Evolutionary conservation across 2,797 vertebrate species (phyloP).

Genomic region (Artibeus jamaicensis): DNA sequence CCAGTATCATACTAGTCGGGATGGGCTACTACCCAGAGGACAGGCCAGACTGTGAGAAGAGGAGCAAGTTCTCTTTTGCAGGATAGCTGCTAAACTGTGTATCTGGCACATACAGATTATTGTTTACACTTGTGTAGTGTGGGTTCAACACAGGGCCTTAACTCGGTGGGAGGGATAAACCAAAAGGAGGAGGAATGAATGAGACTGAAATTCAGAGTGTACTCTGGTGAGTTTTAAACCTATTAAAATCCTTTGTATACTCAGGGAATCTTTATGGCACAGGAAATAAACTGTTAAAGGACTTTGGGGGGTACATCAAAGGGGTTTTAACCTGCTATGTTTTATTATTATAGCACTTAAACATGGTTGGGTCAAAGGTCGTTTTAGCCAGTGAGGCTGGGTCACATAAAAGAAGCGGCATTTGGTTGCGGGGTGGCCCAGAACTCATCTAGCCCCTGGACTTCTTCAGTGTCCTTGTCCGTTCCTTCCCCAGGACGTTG

Average conservation of each 20-base stretch:
- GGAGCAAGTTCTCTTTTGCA: background rate
- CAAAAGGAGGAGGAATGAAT: constrained; percentile 60
- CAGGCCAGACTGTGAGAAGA: background rate
- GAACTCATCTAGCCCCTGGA: background rate
- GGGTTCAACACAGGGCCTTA: constrained; percentile 18
- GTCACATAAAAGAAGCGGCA: background rate
- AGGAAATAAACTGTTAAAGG: constrained; percentile 33
- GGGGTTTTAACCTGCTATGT: background rate
- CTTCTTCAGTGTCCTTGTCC: background rate
- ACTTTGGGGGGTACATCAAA: background rate
- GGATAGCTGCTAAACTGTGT: constrained; percentile 37
- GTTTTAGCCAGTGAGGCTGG: background rate
- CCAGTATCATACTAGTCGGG: background rate
- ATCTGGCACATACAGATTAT: background rate
- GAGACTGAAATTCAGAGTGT: constrained; percentile 7
- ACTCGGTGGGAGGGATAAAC: constrained; percentile 27
- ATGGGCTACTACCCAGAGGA: background rate
- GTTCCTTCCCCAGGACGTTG: background rate
- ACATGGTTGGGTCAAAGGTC: background rate
- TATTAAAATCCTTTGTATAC: constrained; percentile 12
- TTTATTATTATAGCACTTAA: background rate
- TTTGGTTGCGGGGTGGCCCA: background rate
- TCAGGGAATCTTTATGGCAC: constrained; percentile 48
- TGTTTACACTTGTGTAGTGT: constrained; percentile 60
- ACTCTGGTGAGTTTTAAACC: constrained; percentile 41